These are phyloP conservation scores for Drosophila neutralis DNA, from an alignment of 2,888 invertebrate species.

Conservation along the genomic window DNA sequence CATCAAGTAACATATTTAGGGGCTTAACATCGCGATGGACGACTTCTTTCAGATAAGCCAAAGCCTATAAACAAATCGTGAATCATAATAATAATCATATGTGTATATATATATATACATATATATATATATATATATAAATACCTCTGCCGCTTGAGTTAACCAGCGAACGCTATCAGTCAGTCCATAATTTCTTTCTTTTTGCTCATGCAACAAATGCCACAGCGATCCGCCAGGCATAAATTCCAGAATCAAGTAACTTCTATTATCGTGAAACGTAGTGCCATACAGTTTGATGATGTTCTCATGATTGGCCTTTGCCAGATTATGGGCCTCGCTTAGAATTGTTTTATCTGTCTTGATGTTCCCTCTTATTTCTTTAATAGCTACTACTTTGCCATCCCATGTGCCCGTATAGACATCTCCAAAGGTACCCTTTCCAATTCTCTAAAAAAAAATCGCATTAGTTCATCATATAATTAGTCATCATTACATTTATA, in stretches of 20 bases:
- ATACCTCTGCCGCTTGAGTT: not conserved
- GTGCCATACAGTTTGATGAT: not conserved
- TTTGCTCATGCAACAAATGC: not conserved
- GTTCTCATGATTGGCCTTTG: not conserved
- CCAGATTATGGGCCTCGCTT: not conserved
- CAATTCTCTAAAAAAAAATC: accelerated
- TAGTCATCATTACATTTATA: not conserved
- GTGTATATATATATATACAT: not conserved
- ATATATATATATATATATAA: not conserved
- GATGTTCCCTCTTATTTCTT: accelerated
- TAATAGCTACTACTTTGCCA: not conserved
- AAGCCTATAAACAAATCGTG: not conserved
- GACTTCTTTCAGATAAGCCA: not conserved
- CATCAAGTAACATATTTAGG: not conserved
- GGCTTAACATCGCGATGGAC: not conserved
- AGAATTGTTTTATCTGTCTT: accelerated
- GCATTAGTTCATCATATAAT: not conserved
- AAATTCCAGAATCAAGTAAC: not conserved
- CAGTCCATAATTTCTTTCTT: accelerated
- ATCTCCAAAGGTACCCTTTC: accelerated
- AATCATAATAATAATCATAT: not conserved
- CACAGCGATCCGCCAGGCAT: not conserved
- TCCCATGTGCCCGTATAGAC: not conserved
- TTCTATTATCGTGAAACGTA: not conserved
- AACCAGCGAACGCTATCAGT: not conserved